Conservation (phyloP, 1,140 invertebrate genomes). For the Acromyrmex charruanus region DNA sequence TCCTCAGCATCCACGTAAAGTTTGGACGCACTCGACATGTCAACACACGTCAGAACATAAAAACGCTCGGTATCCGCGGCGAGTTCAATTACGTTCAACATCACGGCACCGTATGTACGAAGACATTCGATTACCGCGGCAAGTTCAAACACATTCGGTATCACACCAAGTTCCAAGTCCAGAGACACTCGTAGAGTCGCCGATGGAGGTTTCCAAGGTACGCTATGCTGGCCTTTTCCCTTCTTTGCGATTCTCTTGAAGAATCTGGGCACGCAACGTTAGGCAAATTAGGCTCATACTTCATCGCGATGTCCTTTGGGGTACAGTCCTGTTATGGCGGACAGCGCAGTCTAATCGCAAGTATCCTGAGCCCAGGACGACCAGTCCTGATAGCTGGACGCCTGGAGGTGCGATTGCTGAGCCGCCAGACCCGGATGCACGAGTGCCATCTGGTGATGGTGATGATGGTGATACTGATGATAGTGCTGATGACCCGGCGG, state of each 20-base stretch:
- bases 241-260: not conserved
- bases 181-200: slow-evolving; percentile 41
- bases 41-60: slow-evolving; percentile 7
- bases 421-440: slow-evolving; percentile 79
- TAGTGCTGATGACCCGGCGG: slow-evolving; percentile 86
- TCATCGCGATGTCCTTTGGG: slow-evolving; percentile 3
- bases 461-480: slow-evolving; percentile 80
- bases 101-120: slow-evolving; percentile 13
- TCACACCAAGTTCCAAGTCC: slow-evolving; percentile 25
- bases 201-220: not conserved
- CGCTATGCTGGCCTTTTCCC: not conserved
- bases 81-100: slow-evolving; percentile 47
- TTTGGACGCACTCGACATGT: slow-evolving; percentile 20
- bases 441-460: slow-evolving; percentile 80
- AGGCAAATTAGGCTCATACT: not conserved
- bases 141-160: slow-evolving; percentile 24
- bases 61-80: slow-evolving; percentile 16
- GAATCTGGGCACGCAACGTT: slow-evolving; percentile 12
- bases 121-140: slow-evolving; percentile 11
- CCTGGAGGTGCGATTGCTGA: slow-evolving; percentile 76
- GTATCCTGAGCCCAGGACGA: slow-evolving; percentile 82
- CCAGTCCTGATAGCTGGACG: slow-evolving; percentile 83
- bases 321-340: not conserved
- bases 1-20: slow-evolving; percentile 4
- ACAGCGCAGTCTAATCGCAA: slow-evolving; percentile 79